Conservation (phyloP, 2,888 invertebrate genomes). For the Drosophila parthenogenetica region DNA sequence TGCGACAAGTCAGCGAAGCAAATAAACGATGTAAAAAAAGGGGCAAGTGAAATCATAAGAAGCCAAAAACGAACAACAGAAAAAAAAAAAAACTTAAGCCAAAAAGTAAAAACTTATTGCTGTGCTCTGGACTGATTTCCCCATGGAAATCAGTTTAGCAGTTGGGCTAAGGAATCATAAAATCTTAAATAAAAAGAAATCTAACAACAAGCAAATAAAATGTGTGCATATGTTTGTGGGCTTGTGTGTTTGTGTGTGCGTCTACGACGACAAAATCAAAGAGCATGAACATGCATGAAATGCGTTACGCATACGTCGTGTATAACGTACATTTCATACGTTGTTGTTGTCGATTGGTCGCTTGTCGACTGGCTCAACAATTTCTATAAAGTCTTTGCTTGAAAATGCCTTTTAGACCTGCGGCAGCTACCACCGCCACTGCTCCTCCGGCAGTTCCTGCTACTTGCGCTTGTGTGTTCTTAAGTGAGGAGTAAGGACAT, state of each 20-base stretch:
- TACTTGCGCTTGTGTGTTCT: conserved; percentile 39
- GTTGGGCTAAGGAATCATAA: conserved; percentile 81
- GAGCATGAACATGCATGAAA: conserved; percentile 39
- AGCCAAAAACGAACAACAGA: conserved; percentile 17
- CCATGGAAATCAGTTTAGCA: conserved; percentile 84
- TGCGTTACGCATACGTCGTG: conserved; percentile 73
- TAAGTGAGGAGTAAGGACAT: conserved; percentile 36
- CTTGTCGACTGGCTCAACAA: conserved; percentile 57
- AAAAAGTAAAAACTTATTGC: conserved; percentile 55
- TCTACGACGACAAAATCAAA: conserved; percentile 49
- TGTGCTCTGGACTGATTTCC: conserved; percentile 74
- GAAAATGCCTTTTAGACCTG: conserved; percentile 45
- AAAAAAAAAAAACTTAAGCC: conserved; percentile 21
- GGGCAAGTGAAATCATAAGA: conserved; percentile 38
- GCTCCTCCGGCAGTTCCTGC: conserved; percentile 7
- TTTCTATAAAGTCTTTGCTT: conserved; percentile 58
- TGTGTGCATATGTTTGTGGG: conserved; percentile 26
- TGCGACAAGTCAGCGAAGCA: conserved; percentile 18
- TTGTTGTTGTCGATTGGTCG: conserved; percentile 23
- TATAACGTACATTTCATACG: conserved; percentile 49
- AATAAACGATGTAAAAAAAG: conserved; percentile 26
- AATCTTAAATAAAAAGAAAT: conserved; percentile 62
- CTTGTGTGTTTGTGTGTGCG: too few relatives aligned
- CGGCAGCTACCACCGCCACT: not conserved
- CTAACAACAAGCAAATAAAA: conserved; percentile 37